A percentile compares a stretch with the other conserved stretches of the same genome.
These are phyloP conservation scores for Oedothorax gibbosus DNA, from an alignment of 1,140 invertebrate species.

Conservation along the genomic window DNA sequence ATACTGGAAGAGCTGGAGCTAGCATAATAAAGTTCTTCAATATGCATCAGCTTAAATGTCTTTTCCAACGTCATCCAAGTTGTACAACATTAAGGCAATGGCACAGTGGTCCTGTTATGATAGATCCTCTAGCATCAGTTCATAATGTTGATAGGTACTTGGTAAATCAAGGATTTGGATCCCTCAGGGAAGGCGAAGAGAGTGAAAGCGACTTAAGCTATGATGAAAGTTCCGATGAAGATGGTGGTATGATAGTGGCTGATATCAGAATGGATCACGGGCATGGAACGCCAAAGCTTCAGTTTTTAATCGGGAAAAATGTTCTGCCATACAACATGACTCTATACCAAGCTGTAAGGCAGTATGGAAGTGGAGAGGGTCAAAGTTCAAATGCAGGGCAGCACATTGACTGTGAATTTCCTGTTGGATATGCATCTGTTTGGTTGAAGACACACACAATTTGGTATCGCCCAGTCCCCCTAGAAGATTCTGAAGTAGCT, in stretches of 20 bases:
- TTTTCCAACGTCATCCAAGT: conserved; percentile 93
- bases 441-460: conserved; percentile 99
- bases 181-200: conserved; percentile 65
- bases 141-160: conserved; percentile 91
- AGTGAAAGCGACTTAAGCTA: conserved; percentile 80
- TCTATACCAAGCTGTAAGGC: conserved; percentile 96
- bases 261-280: conserved; percentile 88
- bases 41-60: conserved; percentile 98
- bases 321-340: conserved; percentile 98
- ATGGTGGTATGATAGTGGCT: conserved; percentile 91
- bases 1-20: conserved; percentile 79
- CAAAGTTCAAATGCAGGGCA: conserved; percentile 24
- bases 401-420: conserved; percentile 86
- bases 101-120: conserved; percentile 98
- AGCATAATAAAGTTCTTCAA: conserved; percentile 98
- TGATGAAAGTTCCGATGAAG: conserved; percentile 64
- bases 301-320: conserved; percentile 96
- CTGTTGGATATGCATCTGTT: conserved; percentile 84
- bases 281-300: conserved; percentile 88
- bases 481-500: conserved; percentile 69
- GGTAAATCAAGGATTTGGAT: conserved; percentile 66
- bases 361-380: conserved; percentile 76
- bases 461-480: conserved; percentile 73
- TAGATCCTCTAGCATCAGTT: conserved; percentile 96
- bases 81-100: conserved; percentile 95